Base-by-base conservation (phyloP, 2,888 invertebrate species). In the Panopea generosa region DNA sequence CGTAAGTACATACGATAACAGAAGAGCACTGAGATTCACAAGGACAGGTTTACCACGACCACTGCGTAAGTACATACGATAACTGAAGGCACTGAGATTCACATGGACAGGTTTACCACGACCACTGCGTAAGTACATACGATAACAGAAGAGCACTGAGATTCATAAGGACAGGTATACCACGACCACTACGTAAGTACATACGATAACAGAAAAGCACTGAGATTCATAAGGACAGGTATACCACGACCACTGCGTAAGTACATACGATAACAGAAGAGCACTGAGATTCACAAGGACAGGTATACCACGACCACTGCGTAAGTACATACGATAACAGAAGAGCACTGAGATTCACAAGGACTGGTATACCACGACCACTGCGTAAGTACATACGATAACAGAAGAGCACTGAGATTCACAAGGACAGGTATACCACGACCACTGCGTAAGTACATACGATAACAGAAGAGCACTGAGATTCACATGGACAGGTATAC, bases 121-220 rank as follows among this genome's bases (percentile, higher is more conserved):
- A n/a, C n/a, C n/a, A n/a, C n/a, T n/a, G n/a, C n/a, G n/a, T n/a
- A n/a, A n/a, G n/a, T n/a, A n/a, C n/a, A n/a, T n/a, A n/a, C n/a
- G n/a, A 90, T 1, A 95, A 94, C 66, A 95, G 93, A 0, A 95
- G 94, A 2, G 94, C 91, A 43, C 95, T 94, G 38, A 96, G 90
- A 86, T 95, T 94, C 24, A 95, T 91, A 27, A 96, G 91, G n/a
- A 95, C 94, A 90, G 95, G 95, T 29, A 95, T 95, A 0, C 95
- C 94, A 0, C 95, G 93, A 80, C 95, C 94, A 83, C 94, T 93
- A 27, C 95, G 93, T 94, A 95, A 95, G 29, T 94, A 93, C 71
- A 91, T 92, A 73, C 14, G 74, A 70, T 14, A 11, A n/a, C n/a
- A n/a, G n/a, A n/a, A n/a, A n/a, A n/a, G n/a, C n/a, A n/a, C n/a